These are phyloP conservation scores for Creontiades dilutus DNA, from an alignment of 2,888 invertebrate genomes.

Conservation along the genomic window DNA sequence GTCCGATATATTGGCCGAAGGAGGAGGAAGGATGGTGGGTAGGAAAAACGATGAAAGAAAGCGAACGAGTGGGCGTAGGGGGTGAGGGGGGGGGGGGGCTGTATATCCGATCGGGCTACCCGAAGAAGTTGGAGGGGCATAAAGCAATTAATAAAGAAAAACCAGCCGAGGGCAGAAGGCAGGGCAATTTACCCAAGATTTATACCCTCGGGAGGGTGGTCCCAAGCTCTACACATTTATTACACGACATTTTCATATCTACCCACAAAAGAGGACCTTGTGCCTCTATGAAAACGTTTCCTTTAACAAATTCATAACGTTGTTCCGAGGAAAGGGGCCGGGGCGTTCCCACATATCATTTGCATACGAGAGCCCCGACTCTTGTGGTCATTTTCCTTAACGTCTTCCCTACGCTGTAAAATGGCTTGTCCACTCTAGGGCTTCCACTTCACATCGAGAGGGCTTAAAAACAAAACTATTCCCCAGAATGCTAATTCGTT, in stretches of 20 bases:
- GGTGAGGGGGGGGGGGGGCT: neutral
- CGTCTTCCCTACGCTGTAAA: conserved; percentile 50
- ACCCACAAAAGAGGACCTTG: conserved; percentile 69
- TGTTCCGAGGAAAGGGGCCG: conserved; percentile 54
- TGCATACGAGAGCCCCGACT: conserved; percentile 66
- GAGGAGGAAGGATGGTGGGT: conserved; percentile 4
- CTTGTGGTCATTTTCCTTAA: conserved; percentile 66
- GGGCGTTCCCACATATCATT: conserved; percentile 66
- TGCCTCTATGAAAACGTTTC: conserved; percentile 69
- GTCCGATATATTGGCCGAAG: conserved; percentile 30
- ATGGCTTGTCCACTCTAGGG: conserved; percentile 46
- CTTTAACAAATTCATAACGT: conserved; percentile 71
- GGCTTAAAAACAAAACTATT: conserved; percentile 37
- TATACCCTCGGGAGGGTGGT: conserved; percentile 63
- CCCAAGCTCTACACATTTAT: conserved; percentile 63
- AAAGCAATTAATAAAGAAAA: conserved; percentile 69
- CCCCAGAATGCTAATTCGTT: conserved; percentile 5
- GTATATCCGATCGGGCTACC: conserved; percentile 56
- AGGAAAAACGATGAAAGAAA: conserved; percentile 10
- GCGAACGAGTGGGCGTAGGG: neutral
- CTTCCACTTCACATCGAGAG: conserved; percentile 37
- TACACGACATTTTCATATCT: conserved; percentile 71
- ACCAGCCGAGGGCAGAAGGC: conserved; percentile 63
- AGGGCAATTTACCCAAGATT: conserved; percentile 67
- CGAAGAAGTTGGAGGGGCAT: conserved; percentile 58